Evolutionary conservation across 2,113 vertebrate genomes (phyloP), one percentile per base, ranked within the genome.

Genomic region (Penelope pileata): DNA sequence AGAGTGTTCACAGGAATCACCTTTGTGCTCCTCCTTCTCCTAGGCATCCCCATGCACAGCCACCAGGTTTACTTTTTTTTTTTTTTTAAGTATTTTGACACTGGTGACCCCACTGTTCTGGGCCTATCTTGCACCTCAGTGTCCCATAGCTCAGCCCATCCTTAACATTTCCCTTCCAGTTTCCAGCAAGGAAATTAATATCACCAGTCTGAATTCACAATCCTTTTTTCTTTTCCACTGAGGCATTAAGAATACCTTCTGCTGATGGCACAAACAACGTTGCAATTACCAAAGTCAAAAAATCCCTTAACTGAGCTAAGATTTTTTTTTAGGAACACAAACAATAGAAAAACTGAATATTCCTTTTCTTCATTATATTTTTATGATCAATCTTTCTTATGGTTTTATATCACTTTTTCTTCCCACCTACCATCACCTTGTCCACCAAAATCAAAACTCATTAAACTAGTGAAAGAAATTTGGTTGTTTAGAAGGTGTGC

Each of bases 31-130:
- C 9, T 86, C 8, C 56, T 85, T 34, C 10, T 42, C 24, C 13
- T 53, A 13, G 16, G 3, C 6, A 59, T 7, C 50, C 2, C 15
- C 16, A 63, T 0, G 42, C 1, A 1, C 3, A 23, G 22, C 18
- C 48, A 67, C 36, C 1, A 53, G 6, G 12, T 63, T 59, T 1
- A 1, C 2, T 12, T 11, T 1, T 11, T 15, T 54, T 29, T 27
- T 21, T 45, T 12, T 4, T 29, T 45, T 15, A 8, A 1, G 14
- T 50, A 67, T n/a, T 12, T 68, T 87, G 30, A 56, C 29, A 47
- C 1, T 63, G 27, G 12, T 26, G 19, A 64, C 30, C 13, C 8
- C 12, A 12, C 8, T n/a, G 6, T 62, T 62, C 15, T 22, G 6
- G 6, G 10, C 62, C 38, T 67, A 5, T 40, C 48, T 83, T 12